phyloP scores from a whole-genome alignment of 2,797 vertebrate genomes.

The Enoplosus armatus region DNA sequence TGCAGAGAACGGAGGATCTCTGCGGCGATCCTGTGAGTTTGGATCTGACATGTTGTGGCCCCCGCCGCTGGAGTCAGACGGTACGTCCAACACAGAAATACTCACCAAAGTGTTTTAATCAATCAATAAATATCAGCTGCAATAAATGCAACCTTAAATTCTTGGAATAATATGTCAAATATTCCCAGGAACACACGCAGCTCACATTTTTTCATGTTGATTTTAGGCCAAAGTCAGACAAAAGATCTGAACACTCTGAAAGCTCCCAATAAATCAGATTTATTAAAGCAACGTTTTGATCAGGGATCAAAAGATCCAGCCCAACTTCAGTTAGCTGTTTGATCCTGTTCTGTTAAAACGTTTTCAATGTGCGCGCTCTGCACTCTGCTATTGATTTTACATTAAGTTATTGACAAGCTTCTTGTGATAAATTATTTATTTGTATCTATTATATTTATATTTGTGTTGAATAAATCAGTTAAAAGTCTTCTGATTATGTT shows the following conservation, averaged over 20 bases:
- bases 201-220: background rate
- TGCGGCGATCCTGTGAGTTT: conserved; percentile 88
- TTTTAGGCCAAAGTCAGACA: background rate
- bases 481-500: background rate
- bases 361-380: background rate
- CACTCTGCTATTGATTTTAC: background rate
- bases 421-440: background rate
- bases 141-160: background rate
- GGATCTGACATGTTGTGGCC: conserved; percentile 89
- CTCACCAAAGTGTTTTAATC: background rate
- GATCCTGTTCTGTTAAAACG: background rate
- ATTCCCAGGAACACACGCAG: too few species aligned
- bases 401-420: background rate
- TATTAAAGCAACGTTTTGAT: background rate
- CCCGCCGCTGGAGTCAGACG: conserved; percentile 87
- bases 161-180: background rate
- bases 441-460: background rate
- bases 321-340: background rate
- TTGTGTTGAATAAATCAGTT: background rate
- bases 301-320: background rate
- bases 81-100: conserved; percentile 61
- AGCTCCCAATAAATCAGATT: background rate
- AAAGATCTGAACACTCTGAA: background rate
- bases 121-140: background rate
- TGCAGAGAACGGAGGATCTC: conserved; percentile 87